Base-by-base conservation (phyloP, 1,140 invertebrate genomes). In the Drosophila sproati region DNA sequence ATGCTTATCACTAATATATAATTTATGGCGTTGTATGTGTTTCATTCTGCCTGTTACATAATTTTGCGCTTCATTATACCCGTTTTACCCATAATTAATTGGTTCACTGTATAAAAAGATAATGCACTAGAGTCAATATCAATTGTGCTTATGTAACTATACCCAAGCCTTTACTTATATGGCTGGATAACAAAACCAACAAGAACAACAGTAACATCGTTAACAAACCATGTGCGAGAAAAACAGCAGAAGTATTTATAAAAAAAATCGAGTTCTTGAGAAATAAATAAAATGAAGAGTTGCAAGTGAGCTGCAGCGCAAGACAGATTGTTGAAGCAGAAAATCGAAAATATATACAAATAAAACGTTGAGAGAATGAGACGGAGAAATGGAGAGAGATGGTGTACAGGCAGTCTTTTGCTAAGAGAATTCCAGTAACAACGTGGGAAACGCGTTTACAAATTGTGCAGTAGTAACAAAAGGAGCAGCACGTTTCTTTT, bases 271-370 rank as follows among this genome's bases (percentile, higher is more conserved):
- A 88, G 88, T 88, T 83, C 80, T 83, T 70, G 63, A 80, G 83
- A 88, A 78, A 88, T 88, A 88, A 88, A 88, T 81, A 88, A 88
- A 82, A 83, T 80, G 80, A 78, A 78, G 79, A 76, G 69, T 60
- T 72, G 70, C 72, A 12, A 50, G 64, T 47, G 31, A 66, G 60
- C 52, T 62, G 59, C 48, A 55, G 43, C 47, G 61, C 63, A 63
- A 72, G 48, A 71, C 55, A 68, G 64, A 70, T 79, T 87, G 82
- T 77, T 87, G 83, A 82, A 87, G 83, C 83, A 82, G 83, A 87
- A 87, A 87, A 87, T 87, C 83, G 83, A 87, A 87, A 88, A 87
- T 87, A 88, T 83, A 87, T 87, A 87, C 83, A 87, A 87, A 87
- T 88, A 87, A 72, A 66, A 72, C 82, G 80, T 88, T 82, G 70